Percentiles rank a stretch among this genome's conserved stretches.
phyloP scores from a whole-genome alignment of 2,888 invertebrate genomes.

The Omphaloscelis lunosa region DNA sequence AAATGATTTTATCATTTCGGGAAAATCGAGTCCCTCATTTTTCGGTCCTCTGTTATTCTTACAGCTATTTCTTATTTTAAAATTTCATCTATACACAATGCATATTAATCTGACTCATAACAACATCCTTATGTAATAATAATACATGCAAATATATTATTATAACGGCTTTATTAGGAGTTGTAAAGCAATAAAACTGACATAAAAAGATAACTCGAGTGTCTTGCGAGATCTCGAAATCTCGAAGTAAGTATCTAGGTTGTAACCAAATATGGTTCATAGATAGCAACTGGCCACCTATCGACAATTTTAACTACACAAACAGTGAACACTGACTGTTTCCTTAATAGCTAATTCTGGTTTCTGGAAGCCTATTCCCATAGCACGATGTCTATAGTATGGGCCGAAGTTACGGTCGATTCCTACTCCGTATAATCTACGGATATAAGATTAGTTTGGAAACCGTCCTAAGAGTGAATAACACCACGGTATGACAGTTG shows the following conservation, averaged over 20 bases:
- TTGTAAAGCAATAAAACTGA: constrained; percentile 31
- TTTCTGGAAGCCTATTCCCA: background rate
- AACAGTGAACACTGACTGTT: background rate
- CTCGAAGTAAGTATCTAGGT: constrained; percentile 17
- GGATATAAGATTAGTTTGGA: background rate
- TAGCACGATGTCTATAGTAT: background rate
- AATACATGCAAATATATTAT: constrained; percentile 41
- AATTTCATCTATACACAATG: background rate
- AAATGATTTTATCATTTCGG: constrained; percentile 11
- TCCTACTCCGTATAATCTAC: background rate
- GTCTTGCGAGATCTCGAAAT: constrained; percentile 24
- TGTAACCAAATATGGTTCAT: constrained; percentile 24
- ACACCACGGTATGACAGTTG: background rate
- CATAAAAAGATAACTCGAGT: constrained; percentile 25
- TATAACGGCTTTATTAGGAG: constrained; percentile 38
- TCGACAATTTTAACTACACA: background rate
- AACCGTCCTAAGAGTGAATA: background rate
- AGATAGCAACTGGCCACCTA: background rate
- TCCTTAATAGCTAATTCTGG: background rate
- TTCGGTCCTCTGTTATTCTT: background rate
- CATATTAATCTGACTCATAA: constrained; percentile 11
- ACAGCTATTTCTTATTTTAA: background rate
- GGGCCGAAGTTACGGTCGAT: rapidly evolving
- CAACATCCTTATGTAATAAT: constrained; percentile 34
- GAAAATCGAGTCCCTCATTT: background rate